These are phyloP conservation scores for Nephrocerus scutellatus DNA, from an alignment of 2,888 invertebrate genomes.

Conservation along the genomic window DNA sequence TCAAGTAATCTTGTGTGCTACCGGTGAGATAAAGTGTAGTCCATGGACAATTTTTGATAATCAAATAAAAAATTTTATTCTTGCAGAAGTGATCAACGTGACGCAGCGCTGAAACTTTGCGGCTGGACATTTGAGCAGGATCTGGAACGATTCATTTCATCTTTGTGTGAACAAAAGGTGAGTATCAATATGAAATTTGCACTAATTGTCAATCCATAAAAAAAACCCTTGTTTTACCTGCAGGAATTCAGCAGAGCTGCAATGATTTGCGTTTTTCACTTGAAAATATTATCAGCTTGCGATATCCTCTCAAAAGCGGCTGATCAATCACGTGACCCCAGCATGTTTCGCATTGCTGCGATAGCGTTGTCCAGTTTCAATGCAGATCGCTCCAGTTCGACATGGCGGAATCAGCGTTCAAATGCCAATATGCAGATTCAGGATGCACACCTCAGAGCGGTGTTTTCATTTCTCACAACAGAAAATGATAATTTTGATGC, in stretches of 20 bases:
- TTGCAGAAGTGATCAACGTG: conserved; percentile 57
- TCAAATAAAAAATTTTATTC: conserved; percentile 16
- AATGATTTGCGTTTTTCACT: conserved; percentile 84
- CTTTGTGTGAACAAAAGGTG: conserved; percentile 61
- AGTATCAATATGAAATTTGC: no score
- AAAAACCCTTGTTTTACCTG: conserved; percentile 1
- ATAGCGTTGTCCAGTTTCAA: conserved; percentile 82
- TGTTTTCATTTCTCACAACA: conserved; percentile 83
- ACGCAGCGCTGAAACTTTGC: conserved; percentile 76
- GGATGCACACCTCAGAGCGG: conserved; percentile 86
- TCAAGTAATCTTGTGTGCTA: conserved; percentile 38
- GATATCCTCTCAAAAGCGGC: conserved; percentile 76
- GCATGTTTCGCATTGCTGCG: conserved; percentile 52
- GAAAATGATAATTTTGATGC: conserved; percentile 68
- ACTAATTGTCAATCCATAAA: not conserved
- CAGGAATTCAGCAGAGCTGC: conserved; percentile 74
- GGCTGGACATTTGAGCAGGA: conserved; percentile 84
- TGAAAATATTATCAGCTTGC: conserved; percentile 76
- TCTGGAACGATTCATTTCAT: conserved; percentile 55
- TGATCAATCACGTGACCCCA: conserved; percentile 40
- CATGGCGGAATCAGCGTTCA: conserved; percentile 71
- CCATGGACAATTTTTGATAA: conserved; percentile 1
- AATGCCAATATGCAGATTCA: conserved; percentile 67
- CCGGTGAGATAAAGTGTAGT: conserved; percentile 25
- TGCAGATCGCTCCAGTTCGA: conserved; percentile 65